Conservation (phyloP, 2,113 vertebrate species). For the Ceratotherium simum region DNA sequence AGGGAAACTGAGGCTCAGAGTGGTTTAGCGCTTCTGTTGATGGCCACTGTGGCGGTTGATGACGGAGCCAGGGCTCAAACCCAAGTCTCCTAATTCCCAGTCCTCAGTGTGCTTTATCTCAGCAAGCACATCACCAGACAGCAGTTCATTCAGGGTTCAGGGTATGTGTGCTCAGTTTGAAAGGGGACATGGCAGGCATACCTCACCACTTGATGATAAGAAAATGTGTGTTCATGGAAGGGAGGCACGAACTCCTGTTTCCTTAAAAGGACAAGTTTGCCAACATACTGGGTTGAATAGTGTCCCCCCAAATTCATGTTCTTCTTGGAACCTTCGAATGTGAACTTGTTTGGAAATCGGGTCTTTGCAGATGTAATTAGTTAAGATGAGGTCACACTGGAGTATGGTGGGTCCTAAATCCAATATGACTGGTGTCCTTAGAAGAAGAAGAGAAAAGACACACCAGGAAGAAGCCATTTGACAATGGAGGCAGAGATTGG, state of each 20-base stretch:
- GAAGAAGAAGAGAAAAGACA: not conserved
- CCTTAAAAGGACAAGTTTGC: not conserved
- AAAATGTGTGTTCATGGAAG: not conserved
- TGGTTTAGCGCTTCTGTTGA: not conserved
- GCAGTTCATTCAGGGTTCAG: not conserved
- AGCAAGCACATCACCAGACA: not conserved
- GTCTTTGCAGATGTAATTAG: not conserved
- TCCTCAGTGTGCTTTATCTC: not conserved
- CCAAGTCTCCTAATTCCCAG: not conserved
- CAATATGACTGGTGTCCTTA: not conserved
- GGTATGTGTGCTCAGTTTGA: not conserved
- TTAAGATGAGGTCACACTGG: not conserved
- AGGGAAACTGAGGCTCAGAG: not conserved
- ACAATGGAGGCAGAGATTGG: not conserved
- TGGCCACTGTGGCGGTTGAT: not conserved
- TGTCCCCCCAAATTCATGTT: not conserved
- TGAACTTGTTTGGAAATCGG: not conserved
- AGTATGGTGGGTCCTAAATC: not conserved
- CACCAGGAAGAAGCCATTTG: not conserved
- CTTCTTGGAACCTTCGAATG: not conserved
- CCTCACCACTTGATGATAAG: not conserved
- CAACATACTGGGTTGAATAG: not conserved
- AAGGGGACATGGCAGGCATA: fast-evolving
- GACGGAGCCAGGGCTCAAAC: not conserved
- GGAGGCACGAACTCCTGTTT: not conserved